These are phyloP conservation scores for Meloe dianella DNA, from an alignment of 2,888 invertebrate genomes.

Conservation along the genomic window DNA sequence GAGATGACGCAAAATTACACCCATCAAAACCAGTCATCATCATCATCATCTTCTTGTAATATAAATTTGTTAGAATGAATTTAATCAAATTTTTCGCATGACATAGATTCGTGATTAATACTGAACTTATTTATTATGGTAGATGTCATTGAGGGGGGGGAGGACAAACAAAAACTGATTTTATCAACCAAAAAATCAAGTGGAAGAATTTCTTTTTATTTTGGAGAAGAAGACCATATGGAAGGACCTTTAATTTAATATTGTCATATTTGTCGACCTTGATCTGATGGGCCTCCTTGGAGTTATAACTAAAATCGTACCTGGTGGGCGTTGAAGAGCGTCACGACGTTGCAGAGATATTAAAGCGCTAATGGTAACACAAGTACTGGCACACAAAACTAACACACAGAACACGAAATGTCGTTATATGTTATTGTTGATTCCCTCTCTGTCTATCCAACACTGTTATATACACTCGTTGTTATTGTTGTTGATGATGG, in stretches of 20 bases:
- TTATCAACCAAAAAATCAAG: too few species aligned
- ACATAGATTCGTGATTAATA: background rate
- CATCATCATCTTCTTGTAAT: conserved; percentile 3
- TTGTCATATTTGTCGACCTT: background rate
- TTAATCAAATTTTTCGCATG: background rate
- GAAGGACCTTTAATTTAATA: background rate
- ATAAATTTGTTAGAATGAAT: background rate
- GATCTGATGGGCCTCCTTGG: background rate
- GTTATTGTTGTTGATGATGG: background rate
- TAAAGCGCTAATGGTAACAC: background rate
- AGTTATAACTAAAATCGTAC: conserved; percentile 1
- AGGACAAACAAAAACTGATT: background rate
- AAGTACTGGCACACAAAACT: background rate
- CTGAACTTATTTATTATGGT: background rate
- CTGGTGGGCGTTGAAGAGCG: conserved; percentile 9
- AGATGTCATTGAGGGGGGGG: background rate
- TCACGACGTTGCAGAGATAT: conserved; percentile 8
- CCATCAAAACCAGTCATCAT: conserved; percentile 6
- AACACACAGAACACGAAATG: background rate
- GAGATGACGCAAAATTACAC: conserved; percentile 7
- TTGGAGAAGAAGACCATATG: background rate
- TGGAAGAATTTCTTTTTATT: background rate
- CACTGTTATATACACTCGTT: background rate
- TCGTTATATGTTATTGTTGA: background rate
- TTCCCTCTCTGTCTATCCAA: conserved; percentile 1